Percentiles rank a stretch among this genome's conserved stretches.
These are phyloP conservation scores for Morus bassanus DNA, from an alignment of 2,797 vertebrate genomes.

Conservation along the genomic window DNA sequence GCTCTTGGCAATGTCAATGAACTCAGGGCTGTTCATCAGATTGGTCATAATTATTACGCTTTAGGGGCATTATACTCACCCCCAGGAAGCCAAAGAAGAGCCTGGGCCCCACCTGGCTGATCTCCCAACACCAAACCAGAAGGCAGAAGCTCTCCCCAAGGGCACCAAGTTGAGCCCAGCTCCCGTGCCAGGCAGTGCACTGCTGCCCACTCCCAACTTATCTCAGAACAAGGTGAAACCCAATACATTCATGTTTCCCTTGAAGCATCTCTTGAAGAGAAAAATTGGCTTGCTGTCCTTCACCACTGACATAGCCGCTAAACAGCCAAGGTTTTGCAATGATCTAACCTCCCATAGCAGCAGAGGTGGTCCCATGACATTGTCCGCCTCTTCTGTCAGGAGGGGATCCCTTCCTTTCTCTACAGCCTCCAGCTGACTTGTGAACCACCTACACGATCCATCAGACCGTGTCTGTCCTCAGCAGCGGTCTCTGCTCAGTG, in stretches of 20 bases:
- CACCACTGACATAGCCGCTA: not conserved
- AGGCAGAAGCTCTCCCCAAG: not conserved
- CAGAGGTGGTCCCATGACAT: not conserved
- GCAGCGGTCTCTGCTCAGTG: accelerated
- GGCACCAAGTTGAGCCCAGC: not conserved
- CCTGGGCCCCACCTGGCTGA: too few relatives aligned
- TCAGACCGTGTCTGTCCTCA: accelerated
- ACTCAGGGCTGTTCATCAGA: not conserved
- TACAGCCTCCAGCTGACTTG: not conserved
- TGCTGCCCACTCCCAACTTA: not conserved
- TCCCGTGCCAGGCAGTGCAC: not conserved
- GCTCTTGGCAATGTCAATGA: not conserved
- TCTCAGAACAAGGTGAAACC: not conserved
- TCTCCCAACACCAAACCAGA: not conserved
- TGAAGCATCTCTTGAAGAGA: not conserved
- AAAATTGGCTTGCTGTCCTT: accelerated
- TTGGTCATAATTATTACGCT: not conserved
- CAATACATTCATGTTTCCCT: accelerated
- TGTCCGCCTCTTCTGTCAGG: not conserved
- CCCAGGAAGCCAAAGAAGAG: not conserved
- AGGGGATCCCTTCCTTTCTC: not conserved
- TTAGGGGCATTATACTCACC: not conserved
- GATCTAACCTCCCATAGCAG: not conserved
- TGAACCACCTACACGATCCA: accelerated
- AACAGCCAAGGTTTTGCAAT: not conserved